Conservation (phyloP, 2,113 vertebrate genomes). For the Pseudorectes ferrugineus region DNA sequence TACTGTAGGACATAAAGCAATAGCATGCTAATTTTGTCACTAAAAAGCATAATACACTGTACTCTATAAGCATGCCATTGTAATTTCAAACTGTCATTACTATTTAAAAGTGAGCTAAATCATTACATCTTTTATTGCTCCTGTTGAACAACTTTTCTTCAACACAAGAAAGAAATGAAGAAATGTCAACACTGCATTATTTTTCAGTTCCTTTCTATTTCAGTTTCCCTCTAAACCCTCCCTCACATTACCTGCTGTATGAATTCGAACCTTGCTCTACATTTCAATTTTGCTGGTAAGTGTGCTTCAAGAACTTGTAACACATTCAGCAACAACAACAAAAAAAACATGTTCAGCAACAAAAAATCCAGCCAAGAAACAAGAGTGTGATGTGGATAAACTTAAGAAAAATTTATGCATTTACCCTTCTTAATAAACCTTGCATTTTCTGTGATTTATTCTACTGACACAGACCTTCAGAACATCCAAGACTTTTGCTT, state of each 20-base stretch:
- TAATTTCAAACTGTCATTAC: not conserved
- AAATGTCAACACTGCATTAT: not conserved
- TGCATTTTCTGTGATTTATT: not conserved
- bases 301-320: not conserved
- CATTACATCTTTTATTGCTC: not conserved
- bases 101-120: not conserved
- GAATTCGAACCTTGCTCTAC: not conserved
- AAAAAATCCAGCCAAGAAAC: not conserved
- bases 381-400: not conserved
- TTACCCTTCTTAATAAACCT: not conserved
- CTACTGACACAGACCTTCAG: not conserved
- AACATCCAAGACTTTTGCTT: not conserved
- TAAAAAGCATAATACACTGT: not conserved
- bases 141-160: not conserved
- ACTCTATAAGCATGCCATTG: not conserved
- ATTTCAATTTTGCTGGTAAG: not conserved
- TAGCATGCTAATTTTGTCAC: not conserved
- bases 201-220: not conserved
- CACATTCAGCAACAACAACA: not conserved
- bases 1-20: not conserved
- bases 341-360: not conserved
- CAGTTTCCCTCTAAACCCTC: not conserved
- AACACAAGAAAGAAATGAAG: not conserved
- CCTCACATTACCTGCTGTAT: not conserved
- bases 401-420: not conserved